Evolutionary conservation across 2,797 vertebrate species (phyloP).

Genomic region (Sebastes cheni): DNA sequence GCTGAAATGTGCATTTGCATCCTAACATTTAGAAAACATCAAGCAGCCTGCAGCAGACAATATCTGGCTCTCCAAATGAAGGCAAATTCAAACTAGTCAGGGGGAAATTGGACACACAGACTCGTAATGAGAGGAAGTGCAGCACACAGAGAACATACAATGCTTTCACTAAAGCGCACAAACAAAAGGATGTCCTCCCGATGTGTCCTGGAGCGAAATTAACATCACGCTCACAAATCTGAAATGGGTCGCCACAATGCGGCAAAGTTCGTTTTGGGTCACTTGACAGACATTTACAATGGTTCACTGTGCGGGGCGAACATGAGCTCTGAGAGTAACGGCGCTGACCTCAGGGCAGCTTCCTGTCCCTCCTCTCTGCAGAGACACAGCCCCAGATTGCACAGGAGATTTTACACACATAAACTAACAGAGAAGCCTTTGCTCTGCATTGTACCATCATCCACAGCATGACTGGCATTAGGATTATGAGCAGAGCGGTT

Average conservation of each 20-base stretch:
- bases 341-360: conserved; percentile 51
- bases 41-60: conserved; percentile 30
- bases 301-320: conserved; percentile 46
- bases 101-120: conserved; percentile 30
- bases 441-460: not conserved
- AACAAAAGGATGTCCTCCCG: conserved; percentile 11
- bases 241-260: conserved; percentile 25
- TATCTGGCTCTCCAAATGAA: conserved; percentile 42
- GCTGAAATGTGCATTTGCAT: conserved; percentile 25
- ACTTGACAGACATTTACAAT: conserved; percentile 52
- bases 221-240: conserved; percentile 30
- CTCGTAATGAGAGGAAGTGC: conserved; percentile 18
- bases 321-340: conserved; percentile 35
- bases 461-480: not conserved
- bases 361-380: conserved; percentile 44
- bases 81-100: conserved; percentile 37
- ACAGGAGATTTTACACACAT: not conserved
- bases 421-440: not conserved
- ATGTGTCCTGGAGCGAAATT: conserved; percentile 30
- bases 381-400: not conserved
- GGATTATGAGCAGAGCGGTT: not conserved
- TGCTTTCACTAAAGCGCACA: not conserved
- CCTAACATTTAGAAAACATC: conserved; percentile 11
- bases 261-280: conserved; percentile 47
- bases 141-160: not conserved